Evolutionary conservation across 1,140 invertebrate species (phyloP), one percentile per base, ranked within the genome.

Genomic region (Drosophila albomicans): DNA sequence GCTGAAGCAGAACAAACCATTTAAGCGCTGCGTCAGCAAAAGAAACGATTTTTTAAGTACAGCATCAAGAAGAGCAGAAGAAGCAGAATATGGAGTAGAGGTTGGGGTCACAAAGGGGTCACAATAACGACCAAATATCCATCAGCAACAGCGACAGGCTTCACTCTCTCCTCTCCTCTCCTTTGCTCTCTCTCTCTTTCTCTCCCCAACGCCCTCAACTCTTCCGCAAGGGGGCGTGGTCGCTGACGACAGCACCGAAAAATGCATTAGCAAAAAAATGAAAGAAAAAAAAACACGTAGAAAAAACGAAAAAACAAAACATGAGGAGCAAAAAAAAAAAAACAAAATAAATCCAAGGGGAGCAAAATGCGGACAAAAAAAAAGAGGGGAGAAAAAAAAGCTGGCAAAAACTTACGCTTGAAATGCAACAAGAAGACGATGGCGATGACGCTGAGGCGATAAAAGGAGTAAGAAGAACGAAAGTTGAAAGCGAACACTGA

Each of bases 41-140:
- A 79, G 75, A 78, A 82, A 82, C 78, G 75, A 82, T 82, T 71
- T 82, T 82, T 82, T 82, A 82, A 82, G 79, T 68, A 82, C 66
- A 73, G 63, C 56, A 35, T 48, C 11, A 57, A 51, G 30, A 63
- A 65, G 46, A 66, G 35, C 13, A 41, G 15, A 67, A 58, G 43
- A 65, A 46, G 28, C 49, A 16, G 41, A 51, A 5, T 16, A 58
- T 11, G 32, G 5, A 15, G 38, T 35, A 41, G 49, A 43, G 32
- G 15, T 10, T 6, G 10, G 46, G 46, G 32, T 1, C 8, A 41
- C 38, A 46, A 35, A 43, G 63, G 32, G 59, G 81, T 78, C 71
- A 80, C 73, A 85, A 77, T 84, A 84, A 84, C 81, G 81, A 84
- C 59, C 68, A 68, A 85, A 74, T 66, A 84, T 84, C 81, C 81